A percentile compares a stretch with the other conserved stretches of the same genome.
These are phyloP conservation scores for Altica lythri DNA, from an alignment of 2,888 invertebrate species.

Conservation along the genomic window DNA sequence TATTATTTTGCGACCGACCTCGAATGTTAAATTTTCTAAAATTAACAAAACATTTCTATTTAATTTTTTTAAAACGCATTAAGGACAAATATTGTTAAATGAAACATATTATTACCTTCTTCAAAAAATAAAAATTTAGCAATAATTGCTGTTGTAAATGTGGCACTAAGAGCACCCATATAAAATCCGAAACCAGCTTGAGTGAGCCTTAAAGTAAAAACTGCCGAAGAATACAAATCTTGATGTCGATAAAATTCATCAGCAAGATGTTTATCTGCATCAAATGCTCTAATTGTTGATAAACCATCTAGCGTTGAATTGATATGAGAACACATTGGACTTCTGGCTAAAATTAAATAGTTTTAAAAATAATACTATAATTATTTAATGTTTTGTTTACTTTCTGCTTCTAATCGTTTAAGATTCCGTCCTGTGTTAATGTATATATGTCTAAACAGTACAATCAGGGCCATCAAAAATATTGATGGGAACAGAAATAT, in stretches of 20 bases:
- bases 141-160: constrained; percentile 40
- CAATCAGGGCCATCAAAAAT: constrained; percentile 29
- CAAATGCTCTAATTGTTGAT: constrained; percentile 50
- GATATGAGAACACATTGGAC: constrained; percentile 51
- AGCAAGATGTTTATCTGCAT: constrained; percentile 45
- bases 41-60: too few relatives aligned
- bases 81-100: too few relatives aligned
- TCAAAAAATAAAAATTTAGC: constrained; percentile 37
- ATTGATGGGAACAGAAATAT: constrained; percentile 32
- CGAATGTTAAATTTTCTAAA: too few relatives aligned
- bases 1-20: too few relatives aligned
- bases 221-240: constrained; percentile 49
- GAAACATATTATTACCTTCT: too few relatives aligned
- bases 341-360: constrained; percentile 51
- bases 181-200: constrained; percentile 48
- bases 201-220: constrained; percentile 45
- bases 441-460: constrained; percentile 31
- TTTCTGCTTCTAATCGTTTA: constrained; percentile 36
- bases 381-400: constrained; percentile 22
- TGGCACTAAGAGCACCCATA: constrained; percentile 43
- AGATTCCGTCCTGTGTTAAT: constrained; percentile 39
- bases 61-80: not conserved
- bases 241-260: constrained; percentile 51
- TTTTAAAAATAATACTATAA: not conserved
- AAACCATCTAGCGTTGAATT: constrained; percentile 53